Conservation (phyloP, 2,113 vertebrate genomes). For the Glaucidium brasilianum region DNA sequence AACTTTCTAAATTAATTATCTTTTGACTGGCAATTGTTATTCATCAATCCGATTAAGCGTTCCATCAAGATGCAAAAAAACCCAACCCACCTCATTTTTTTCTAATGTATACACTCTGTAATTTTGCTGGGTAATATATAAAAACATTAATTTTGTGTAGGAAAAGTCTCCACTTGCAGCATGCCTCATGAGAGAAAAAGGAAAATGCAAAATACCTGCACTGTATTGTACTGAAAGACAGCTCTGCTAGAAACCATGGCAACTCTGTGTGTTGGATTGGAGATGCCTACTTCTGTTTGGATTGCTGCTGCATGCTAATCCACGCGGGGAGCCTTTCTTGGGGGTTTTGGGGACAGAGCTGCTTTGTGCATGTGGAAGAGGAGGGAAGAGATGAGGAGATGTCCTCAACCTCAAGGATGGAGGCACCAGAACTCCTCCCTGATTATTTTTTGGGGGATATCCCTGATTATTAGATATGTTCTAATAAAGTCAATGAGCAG, state of each 20-base stretch:
- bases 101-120: not conserved
- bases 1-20: not conserved
- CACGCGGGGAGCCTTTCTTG: fast-evolving
- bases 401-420: fast-evolving
- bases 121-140: not conserved
- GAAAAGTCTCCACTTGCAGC: not conserved
- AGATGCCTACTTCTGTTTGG: not conserved
- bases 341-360: not conserved
- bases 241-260: slow-evolving; percentile 46
- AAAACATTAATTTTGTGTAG: not conserved
- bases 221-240: not conserved
- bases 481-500: not conserved
- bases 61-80: not conserved
- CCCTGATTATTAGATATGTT: not conserved
- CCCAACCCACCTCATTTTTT: not conserved
- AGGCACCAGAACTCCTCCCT: not conserved
- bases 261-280: not conserved
- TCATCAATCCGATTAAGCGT: not conserved
- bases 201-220: not conserved
- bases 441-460: not conserved
- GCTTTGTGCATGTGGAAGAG: not conserved
- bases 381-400: not conserved
- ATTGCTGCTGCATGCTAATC: not conserved
- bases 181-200: not conserved
- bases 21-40: not conserved